A percentile compares a stretch with the other conserved stretches of the same genome.
These are phyloP conservation scores for Semotilus atromaculatus DNA, from an alignment of 2,797 vertebrate genomes.

Conservation along the genomic window DNA sequence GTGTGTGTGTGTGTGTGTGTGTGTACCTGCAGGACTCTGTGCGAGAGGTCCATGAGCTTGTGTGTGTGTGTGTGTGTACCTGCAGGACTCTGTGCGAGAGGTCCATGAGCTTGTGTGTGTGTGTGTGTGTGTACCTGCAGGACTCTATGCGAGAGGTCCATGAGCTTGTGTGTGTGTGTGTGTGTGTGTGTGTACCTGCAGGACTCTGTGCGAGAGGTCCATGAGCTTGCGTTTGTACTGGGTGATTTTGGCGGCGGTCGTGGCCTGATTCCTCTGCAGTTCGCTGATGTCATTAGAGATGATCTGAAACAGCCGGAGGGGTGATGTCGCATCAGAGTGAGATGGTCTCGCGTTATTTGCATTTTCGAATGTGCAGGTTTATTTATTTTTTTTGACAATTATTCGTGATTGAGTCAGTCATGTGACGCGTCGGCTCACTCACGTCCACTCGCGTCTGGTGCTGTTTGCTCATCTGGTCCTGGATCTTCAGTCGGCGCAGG, in stretches of 20 bases:
- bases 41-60: neutral
- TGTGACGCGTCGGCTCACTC: conserved; percentile 64
- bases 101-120: too few species aligned
- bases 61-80: neutral
- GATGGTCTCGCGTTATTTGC: too few species aligned
- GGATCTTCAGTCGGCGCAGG: conserved; percentile 91
- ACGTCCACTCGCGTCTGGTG: conserved; percentile 97
- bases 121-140: conserved; percentile 38
- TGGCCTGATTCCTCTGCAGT: conserved; percentile 97
- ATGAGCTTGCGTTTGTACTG: conserved; percentile 98
- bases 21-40: too few species aligned
- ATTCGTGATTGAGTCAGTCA: too few species aligned
- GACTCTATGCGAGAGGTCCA: neutral
- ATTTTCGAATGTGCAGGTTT: too few species aligned
- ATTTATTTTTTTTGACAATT: too few species aligned
- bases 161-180: neutral
- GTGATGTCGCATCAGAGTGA: neutral
- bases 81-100: too few species aligned
- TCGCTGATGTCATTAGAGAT: conserved; percentile 96
- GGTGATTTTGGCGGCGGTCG: conserved; percentile 95
- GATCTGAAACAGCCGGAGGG: conserved; percentile 77
- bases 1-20: conserved; percentile 81
- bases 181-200: conserved; percentile 82
- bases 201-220: conserved; percentile 94
- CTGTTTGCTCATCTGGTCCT: conserved; percentile 99